phyloP scores from a whole-genome alignment of 2,113 vertebrate species.

The Neofelis nebulosa region DNA sequence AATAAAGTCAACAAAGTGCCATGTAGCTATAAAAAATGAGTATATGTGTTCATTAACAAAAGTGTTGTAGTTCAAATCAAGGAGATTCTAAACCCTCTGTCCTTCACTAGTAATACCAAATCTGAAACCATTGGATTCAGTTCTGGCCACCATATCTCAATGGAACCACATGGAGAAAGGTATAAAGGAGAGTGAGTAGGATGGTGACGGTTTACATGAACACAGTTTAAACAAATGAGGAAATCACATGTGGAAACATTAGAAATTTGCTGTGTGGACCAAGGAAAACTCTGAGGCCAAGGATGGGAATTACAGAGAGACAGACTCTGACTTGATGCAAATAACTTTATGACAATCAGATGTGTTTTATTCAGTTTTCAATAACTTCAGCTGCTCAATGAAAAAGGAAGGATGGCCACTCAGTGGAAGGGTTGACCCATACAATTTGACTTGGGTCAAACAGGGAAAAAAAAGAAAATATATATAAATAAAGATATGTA shows the following conservation, averaged over 20 bases:
- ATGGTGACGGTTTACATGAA: neutral
- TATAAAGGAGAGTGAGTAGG: neutral
- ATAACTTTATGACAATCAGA: neutral
- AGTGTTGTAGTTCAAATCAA: neutral
- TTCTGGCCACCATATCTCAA: neutral
- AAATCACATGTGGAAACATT: neutral
- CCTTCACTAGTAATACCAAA: neutral
- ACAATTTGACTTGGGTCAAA: neutral
- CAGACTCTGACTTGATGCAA: neutral
- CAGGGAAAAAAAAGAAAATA: neutral
- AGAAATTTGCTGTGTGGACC: neutral
- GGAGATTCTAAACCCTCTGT: neutral
- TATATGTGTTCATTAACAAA: neutral
- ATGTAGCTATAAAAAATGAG: neutral
- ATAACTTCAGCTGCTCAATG: neutral
- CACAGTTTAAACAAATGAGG: neutral
- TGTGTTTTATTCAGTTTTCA: neutral
- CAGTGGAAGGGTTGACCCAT: neutral
- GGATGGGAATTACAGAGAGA: neutral
- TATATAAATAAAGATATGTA: neutral
- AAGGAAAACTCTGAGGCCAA: neutral
- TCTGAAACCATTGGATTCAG: neutral
- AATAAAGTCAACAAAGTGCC: neutral
- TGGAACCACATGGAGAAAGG: fast-evolving
- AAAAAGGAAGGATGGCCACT: neutral